Conservation (phyloP, 2,888 invertebrate genomes). For the Onthophagus sagittarius region DNA sequence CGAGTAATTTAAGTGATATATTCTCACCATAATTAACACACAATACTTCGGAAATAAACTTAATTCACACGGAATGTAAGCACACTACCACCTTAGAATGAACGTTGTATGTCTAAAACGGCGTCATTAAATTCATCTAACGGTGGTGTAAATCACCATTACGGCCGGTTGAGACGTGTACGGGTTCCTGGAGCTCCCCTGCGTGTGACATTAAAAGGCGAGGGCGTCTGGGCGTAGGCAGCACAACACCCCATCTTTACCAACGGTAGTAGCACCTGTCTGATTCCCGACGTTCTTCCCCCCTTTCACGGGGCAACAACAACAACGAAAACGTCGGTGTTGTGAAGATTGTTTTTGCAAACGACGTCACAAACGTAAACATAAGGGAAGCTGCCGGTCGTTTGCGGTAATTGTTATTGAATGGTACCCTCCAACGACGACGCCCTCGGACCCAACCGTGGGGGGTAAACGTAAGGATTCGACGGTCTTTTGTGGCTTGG, state of each 20-base stretch:
- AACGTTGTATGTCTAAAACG: background rate
- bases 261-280: background rate
- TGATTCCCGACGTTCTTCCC: background rate
- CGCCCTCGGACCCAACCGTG: background rate
- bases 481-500: background rate
- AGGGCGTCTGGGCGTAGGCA: background rate
- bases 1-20: background rate
- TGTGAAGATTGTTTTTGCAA: background rate
- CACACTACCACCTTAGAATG: background rate
- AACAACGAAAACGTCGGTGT: background rate
- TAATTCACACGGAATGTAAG: background rate
- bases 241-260: background rate
- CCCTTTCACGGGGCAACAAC: background rate
- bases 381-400: background rate
- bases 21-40: background rate
- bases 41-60: background rate
- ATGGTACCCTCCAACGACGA: background rate
- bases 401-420: background rate
- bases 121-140: background rate
- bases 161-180: background rate
- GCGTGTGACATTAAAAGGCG: background rate
- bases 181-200: background rate
- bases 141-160: background rate
- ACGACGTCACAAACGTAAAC: background rate
- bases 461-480: background rate